phyloP scores from a whole-genome alignment of 2,888 invertebrate species.

The Fragum whitleyi region DNA sequence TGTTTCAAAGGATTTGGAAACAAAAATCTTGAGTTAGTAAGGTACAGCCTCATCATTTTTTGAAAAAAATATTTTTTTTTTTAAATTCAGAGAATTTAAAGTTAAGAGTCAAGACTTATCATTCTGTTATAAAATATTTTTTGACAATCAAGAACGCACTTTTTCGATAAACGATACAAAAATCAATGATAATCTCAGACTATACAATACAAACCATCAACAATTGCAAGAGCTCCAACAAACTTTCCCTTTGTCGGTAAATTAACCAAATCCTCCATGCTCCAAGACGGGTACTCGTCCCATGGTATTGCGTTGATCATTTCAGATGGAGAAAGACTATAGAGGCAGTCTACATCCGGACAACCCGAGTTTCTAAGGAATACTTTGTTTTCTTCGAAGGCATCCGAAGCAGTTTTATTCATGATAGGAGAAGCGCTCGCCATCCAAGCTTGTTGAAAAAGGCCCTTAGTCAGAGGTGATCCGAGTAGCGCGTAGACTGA shows the following conservation, averaged over 20 bases:
- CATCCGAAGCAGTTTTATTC: slow-evolving; percentile 72
- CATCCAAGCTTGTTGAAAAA: slow-evolving; percentile 88
- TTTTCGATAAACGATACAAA: too few relatives aligned
- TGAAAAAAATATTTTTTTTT: too few relatives aligned
- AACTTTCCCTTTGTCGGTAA: slow-evolving; percentile 46
- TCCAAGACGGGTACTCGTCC: slow-evolving; percentile 61
- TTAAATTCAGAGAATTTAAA: too few relatives aligned
- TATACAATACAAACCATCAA: slow-evolving; percentile 64
- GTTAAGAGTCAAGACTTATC: too few relatives aligned
- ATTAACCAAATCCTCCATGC: slow-evolving; percentile 40
- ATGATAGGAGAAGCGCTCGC: slow-evolving; percentile 77
- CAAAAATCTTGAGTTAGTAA: too few relatives aligned
- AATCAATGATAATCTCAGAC: too few relatives aligned
- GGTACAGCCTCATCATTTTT: too few relatives aligned
- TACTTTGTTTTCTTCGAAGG: slow-evolving; percentile 69
- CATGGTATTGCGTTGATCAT: slow-evolving; percentile 52
- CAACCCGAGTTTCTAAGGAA: slow-evolving; percentile 69
- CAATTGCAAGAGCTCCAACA: slow-evolving; percentile 54
- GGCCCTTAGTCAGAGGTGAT: slow-evolving; percentile 87
- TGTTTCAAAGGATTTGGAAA: too few relatives aligned
- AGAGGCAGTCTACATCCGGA: slow-evolving; percentile 46
- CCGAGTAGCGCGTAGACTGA: slow-evolving; percentile 91
- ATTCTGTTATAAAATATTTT: too few relatives aligned
- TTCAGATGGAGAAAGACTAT: slow-evolving; percentile 35
- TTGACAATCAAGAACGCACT: too few relatives aligned